Base-by-base conservation (phyloP, 2,113 vertebrate species). In the Ochotona princeps region DNA sequence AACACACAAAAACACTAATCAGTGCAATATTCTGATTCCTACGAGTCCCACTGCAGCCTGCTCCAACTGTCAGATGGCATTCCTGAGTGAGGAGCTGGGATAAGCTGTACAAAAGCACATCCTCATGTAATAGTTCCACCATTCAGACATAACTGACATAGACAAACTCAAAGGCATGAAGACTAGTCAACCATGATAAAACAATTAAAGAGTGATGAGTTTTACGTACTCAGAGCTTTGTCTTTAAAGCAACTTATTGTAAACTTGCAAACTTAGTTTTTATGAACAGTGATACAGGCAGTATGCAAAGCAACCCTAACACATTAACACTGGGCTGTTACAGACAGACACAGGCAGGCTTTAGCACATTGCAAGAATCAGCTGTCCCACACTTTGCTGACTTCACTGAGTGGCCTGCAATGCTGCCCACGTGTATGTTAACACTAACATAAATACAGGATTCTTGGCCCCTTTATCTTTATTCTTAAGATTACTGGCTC, bases 391-490 rank as follows among this genome's bases (percentile, higher is more conserved):
- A 44, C 65, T 65, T 92, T 63, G 61, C 75, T 90, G 49, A 89
- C 47, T 90, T 83, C 44, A 92, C 72, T 79, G 83, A 83, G 12
- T 73, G 51, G 30, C 18, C 32, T 69, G 25, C 35, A 73, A 6
- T 20, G 14, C 32, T 57, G 65, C 23, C 25, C 51, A 90, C 26
- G 49, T 32, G 60, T 85, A 70, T 35, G n/a, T 14, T 92, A 90
- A 94, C 30, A 49, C 30, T 72, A 75, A 51, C 44, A 54, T 13
- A 85, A 81, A 91, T 63, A 3, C 23, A 75, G 30, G 81, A 78
- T 38, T 54, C 47, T 69, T 94, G 84, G 21, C 65, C 49, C 82
- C 38, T 90, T 87, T 69, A 49, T 81, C 93, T 87, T 90, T 82
- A 92, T 79, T 92, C 66, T 35, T 47, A 76, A 95, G 60, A 3